Percentiles rank a stretch among this genome's conserved stretches.
phyloP scores from a whole-genome alignment of 2,113 vertebrate genomes.

The Amblyopsis rosae region DNA sequence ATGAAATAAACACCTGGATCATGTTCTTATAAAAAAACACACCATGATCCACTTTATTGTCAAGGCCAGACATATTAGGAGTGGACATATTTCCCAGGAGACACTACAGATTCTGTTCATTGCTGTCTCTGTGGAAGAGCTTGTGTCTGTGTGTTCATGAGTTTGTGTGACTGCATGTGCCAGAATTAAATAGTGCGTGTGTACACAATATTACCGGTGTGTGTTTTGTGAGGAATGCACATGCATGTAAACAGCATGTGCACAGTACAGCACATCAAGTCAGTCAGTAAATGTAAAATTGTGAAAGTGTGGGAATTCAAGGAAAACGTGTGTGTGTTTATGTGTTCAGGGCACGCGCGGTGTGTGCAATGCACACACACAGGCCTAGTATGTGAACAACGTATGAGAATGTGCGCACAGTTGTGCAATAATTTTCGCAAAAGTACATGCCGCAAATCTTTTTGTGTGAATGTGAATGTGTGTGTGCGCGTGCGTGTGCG shows the following conservation, averaged over 20 bases:
- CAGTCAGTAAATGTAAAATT: neutral
- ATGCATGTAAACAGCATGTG: neutral
- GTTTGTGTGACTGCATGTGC: neutral
- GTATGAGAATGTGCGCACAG: neutral
- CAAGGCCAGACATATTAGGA: constrained; percentile 49
- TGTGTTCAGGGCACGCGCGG: neutral
- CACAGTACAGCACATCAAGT: neutral
- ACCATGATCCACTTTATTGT: constrained; percentile 37
- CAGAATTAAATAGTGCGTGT: neutral
- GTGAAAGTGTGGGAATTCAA: too few species aligned
- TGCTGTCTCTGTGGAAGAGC: constrained; percentile 22
- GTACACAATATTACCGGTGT: neutral
- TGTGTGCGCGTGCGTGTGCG: constrained; percentile 5
- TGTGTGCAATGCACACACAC: neutral
- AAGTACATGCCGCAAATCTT: too few species aligned
- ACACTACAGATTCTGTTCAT: constrained; percentile 19
- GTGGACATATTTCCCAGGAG: constrained; percentile 57
- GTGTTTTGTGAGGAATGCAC: neutral
- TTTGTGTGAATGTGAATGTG: constrained; percentile 2
- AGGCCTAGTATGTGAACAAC: too few species aligned
- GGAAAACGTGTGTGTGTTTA: too few species aligned
- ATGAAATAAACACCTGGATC: constrained; percentile 14
- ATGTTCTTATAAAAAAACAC: constrained; percentile 39
- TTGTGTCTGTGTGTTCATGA: neutral
- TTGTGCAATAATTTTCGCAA: neutral